phyloP scores from a whole-genome alignment of 2,113 vertebrate species.

The Lepisosteus osseus region DNA sequence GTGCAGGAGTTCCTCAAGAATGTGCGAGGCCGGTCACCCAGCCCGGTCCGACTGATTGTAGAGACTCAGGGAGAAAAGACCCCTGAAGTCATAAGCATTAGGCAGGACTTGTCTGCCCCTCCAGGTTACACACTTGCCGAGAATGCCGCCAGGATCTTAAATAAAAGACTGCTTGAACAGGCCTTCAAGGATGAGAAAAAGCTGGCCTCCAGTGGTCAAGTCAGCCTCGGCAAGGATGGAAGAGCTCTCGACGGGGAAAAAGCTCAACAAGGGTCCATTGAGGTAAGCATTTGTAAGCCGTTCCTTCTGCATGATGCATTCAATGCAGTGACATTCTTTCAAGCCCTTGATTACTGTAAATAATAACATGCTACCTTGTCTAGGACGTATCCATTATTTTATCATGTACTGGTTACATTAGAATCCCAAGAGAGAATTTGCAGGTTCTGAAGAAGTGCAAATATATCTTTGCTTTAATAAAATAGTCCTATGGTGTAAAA shows the following conservation, averaged over 20 bases:
- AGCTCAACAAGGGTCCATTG: constrained; percentile 79
- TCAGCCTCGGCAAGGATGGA: constrained; percentile 59
- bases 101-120: constrained; percentile 88
- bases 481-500: too few relatives aligned
- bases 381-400: too few relatives aligned
- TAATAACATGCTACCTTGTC: too few relatives aligned
- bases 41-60: constrained; percentile 77
- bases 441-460: too few relatives aligned
- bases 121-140: constrained; percentile 87
- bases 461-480: too few relatives aligned
- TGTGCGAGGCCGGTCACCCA: constrained; percentile 83
- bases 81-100: constrained; percentile 74
- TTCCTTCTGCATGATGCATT: background rate
- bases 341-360: too few relatives aligned
- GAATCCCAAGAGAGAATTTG: too few relatives aligned
- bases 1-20: constrained; percentile 68
- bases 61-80: constrained; percentile 79
- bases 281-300: constrained; percentile 72
- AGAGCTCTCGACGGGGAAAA: constrained; percentile 62
- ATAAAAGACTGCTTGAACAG: constrained; percentile 90
- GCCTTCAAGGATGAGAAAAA: constrained; percentile 82
- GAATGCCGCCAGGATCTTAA: constrained; percentile 86
- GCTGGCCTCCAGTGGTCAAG: constrained; percentile 53
- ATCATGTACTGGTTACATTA: too few relatives aligned
- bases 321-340: background rate